Evolutionary conservation across 2,888 invertebrate genomes (phyloP), one percentile per base, ranked within the genome.

Genomic region (Blomia tropicalis): DNA sequence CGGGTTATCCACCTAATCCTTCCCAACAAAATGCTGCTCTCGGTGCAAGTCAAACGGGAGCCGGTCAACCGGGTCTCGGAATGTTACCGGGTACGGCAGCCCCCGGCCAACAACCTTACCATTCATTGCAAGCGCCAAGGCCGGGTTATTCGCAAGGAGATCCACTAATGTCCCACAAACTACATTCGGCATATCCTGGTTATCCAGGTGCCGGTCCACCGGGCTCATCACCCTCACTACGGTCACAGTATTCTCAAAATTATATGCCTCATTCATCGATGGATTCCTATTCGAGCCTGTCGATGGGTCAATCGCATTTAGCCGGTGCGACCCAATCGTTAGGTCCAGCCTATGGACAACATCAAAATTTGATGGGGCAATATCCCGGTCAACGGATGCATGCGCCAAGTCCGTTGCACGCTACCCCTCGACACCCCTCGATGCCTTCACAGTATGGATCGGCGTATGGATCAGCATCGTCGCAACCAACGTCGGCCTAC

Each of bases 11-110:
- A 22, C 59, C 66, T 53, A 61, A 65, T 31, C 29, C 65, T 23
- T 32, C 65, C 47, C 63, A 65, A 29, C 66, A 65, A 61, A 63
- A 64, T 29, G 53, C 67, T 19, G 51, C 65, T 60, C 65, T 64
- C 59, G 64, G 65, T 62, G 56, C 67, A 31, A 58, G 44, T 53
- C 67, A 67, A 36, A 60, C 65, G 62, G 59, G 64, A 56, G 60
- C 64, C 59, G 65, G 66, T 64, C 65, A 66, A 60, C 66, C 66
- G 54, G 56, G 41, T 23, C 30, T 56, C 5, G 56, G 56, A 14
- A 54, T 59, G 47, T 22, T 44, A 2, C 56, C 56, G 4, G 58
- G 56, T 11, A 19, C 25, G 19, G 54, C 25, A 4, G 19, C 31
- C 7, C 47, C 30, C 17, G 62, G 54, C 22, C 62, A 59, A 31